Evolutionary conservation across 2,797 vertebrate species (phyloP), one percentile per base, ranked within the genome.

Genomic region (Hafferia zeledoni): DNA sequence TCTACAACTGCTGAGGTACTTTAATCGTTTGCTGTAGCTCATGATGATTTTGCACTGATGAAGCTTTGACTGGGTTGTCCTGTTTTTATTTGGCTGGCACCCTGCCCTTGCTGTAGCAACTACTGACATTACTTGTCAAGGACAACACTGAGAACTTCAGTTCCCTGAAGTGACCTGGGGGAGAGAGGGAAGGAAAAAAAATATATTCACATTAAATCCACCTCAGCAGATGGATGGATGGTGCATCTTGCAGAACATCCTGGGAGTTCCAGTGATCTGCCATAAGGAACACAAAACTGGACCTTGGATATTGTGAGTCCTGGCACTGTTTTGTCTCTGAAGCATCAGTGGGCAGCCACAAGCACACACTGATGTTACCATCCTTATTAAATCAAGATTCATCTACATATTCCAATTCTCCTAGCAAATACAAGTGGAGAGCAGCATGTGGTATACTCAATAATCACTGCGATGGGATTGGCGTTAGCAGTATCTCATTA

Each of bases 1-100:
- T 24, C 80, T 76, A 2, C 64, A 89, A 27, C 71, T 90, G 39
- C 86, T 76, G 22, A 30, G 41, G 52, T 82, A 10, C 78, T 92
- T 93, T 60, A 70, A 60, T 74, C 75, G 53, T 83, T 90, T 90
- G 81, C 84, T 87, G 81, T 60, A 75, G 30, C 77, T 89, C 8
- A 0, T 87, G 93, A 84, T 64, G 68, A 83, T 94, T 92, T 92
- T 95, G 53, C 0, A 1, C 89, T 94, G 90, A 89, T 92, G 92
- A 84, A 91, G 57, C 72, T 94, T 86, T 93, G 68, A 31, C 61
- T 81, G 69, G 11, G 57, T 70, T 85, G 79, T 91, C 85, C 82
- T 95, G 68, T 90, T 94, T 96, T 90, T 64, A 65, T 76, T 91
- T 86, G 76, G 50, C 82, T 96, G 93, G 78, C 92, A 92, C 53